These are phyloP conservation scores for Serilophus lunatus DNA, from an alignment of 2,113 vertebrate genomes.

Conservation along the genomic window DNA sequence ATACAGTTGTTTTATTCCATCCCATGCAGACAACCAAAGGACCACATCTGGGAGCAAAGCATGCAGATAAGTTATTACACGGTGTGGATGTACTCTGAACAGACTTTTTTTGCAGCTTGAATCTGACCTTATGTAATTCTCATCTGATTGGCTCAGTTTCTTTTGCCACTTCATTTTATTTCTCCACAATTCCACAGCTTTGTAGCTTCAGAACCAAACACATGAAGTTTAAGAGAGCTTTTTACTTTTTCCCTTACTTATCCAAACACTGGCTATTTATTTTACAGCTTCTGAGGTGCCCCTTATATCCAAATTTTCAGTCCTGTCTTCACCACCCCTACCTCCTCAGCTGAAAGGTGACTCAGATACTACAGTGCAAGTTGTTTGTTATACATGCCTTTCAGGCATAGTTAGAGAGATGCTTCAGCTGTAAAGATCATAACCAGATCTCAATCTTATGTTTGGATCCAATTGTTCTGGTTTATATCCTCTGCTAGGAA, in stretches of 20 bases:
- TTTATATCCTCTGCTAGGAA: neutral
- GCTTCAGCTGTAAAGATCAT: neutral
- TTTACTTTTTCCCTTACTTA: neutral
- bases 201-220: neutral
- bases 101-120: neutral
- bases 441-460: slow-evolving; percentile 7
- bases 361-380: neutral
- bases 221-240: neutral
- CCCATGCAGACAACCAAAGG: neutral
- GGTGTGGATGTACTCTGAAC: neutral
- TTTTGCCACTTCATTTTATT: neutral
- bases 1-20: neutral
- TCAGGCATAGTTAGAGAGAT: neutral
- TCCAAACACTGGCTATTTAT: neutral
- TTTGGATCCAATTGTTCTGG: slow-evolving; percentile 23
- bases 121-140: neutral
- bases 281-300: neutral
- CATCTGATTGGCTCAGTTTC: neutral
- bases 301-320: neutral
- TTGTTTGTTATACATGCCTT: neutral
- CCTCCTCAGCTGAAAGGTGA: neutral
- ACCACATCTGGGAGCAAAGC: neutral
- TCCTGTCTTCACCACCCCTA: neutral
- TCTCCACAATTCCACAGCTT: neutral
- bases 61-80: neutral